Percentiles rank a stretch among this genome's conserved stretches.
These are phyloP conservation scores for Microtus pennsylvanicus DNA, from an alignment of 2,113 vertebrate species.

Conservation along the genomic window DNA sequence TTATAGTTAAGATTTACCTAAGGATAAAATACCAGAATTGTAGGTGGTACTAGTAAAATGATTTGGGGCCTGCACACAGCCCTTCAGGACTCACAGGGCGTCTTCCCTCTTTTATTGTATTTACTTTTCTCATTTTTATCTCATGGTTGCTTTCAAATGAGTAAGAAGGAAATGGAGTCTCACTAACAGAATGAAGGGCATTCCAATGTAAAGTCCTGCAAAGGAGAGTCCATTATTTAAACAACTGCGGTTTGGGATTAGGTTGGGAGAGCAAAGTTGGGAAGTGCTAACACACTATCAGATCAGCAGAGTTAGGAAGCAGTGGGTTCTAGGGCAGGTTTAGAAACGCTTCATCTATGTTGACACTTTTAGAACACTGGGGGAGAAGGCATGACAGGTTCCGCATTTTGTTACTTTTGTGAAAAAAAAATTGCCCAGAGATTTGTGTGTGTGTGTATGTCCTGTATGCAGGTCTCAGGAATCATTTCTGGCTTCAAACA, in stretches of 20 bases:
- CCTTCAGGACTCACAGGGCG: background rate
- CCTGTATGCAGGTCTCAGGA: background rate
- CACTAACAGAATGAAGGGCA: background rate
- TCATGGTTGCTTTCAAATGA: background rate
- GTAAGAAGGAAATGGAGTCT: background rate
- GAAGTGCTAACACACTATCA: slow-evolving; percentile 40
- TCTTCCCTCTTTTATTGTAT: background rate
- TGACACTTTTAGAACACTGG: slow-evolving; percentile 26
- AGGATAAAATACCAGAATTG: background rate
- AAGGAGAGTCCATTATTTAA: slow-evolving; percentile 1
- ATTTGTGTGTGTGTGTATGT: background rate
- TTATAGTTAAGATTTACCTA: slow-evolving; percentile 21
- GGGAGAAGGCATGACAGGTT: background rate
- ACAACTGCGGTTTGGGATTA: background rate
- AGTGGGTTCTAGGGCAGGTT: background rate
- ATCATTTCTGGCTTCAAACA: background rate
- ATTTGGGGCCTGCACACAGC: background rate
- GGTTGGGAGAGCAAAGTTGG: background rate
- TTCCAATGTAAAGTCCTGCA: background rate
- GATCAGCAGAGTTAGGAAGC: slow-evolving; percentile 5
- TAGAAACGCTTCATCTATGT: slow-evolving; percentile 13
- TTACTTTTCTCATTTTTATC: background rate
- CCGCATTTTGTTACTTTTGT: slow-evolving; percentile 57
- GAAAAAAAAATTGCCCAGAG: slow-evolving; percentile 33
- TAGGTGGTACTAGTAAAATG: background rate